These are phyloP conservation scores for Papilio polyxenes DNA, from an alignment of 1,140 invertebrate species.

Conservation along the genomic window DNA sequence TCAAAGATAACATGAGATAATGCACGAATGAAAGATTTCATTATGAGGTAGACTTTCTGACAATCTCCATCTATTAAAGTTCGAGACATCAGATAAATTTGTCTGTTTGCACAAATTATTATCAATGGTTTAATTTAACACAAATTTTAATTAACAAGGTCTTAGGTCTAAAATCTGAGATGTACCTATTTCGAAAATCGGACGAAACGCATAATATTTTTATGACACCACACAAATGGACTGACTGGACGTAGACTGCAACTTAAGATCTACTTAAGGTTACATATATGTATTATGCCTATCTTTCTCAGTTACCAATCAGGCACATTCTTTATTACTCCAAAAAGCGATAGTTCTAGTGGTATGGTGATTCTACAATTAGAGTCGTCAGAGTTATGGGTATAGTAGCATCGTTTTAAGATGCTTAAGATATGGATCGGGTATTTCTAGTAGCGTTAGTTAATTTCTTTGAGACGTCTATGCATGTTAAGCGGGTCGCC, in stretches of 20 bases:
- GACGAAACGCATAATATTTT: too few species aligned
- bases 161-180: too few species aligned
- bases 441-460: constrained; percentile 39
- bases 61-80: background rate
- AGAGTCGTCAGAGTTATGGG: constrained; percentile 1
- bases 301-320: background rate
- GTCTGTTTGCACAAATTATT: background rate
- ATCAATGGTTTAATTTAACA: too few species aligned
- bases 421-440: constrained; percentile 38
- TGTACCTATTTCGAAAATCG: too few species aligned
- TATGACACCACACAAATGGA: too few species aligned
- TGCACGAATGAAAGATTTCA: background rate
- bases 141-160: too few species aligned
- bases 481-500: constrained; percentile 59
- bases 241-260: too few species aligned
- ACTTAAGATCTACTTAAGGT: background rate
- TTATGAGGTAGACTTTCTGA: background rate
- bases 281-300: background rate
- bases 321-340: background rate
- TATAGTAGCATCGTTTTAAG: constrained; percentile 26
- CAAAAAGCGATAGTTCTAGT: background rate
- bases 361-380: constrained; percentile 6
- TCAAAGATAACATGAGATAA: background rate
- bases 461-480: constrained; percentile 45
- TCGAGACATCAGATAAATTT: background rate